Evolutionary conservation across 2,888 invertebrate species (phyloP), one percentile per base, ranked within the genome.

Genomic region (Andrena hattorfiana): DNA sequence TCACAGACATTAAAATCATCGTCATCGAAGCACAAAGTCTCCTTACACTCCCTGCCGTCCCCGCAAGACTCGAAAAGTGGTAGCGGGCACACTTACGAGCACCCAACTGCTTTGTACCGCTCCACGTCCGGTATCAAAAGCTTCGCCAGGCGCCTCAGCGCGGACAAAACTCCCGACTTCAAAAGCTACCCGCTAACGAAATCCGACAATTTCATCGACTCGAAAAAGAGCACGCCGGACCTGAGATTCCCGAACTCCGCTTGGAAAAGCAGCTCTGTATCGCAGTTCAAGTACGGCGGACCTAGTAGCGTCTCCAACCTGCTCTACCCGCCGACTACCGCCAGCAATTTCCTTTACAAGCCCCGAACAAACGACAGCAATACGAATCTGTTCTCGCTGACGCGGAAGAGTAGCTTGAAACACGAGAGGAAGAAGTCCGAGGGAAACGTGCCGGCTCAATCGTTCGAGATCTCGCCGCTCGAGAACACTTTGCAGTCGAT

Each of bases 291-390:
- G 35, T 83, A 86, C 66, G 81, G 77, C 35, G 71, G 82, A 0
- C 71, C 88, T 8, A 84, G 75, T 62, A 89, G 86, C 56, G 84
- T 87, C 8, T 77, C 89, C 10, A 89, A 88, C 86, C 73, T 87
- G n/a, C 67, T 89, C 13, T 60, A 90, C 4, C 87, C 90, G 10
- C 88, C 90, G 3, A 89, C 85, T 42, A 92, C 92, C 6, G 92
- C 92, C 32, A 92, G 92, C 75, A 92, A 92, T 71, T 93, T 92
- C 49, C 83, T 89, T 30, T 93, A 92, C 35, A 91, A 89, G 16
- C 88, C 92, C 0, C 85, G 80, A 23, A 76, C 81, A 5, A 91
- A 92, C 42, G 88, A 91, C 70, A 92, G 93, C 28, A 90, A 83
- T 13, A 85, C 88, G 4, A 92, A 92, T 83, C 79, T 93, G 8